These are phyloP conservation scores for Artibeus lituratus DNA, from an alignment of 2,797 vertebrate genomes.

Conservation along the genomic window DNA sequence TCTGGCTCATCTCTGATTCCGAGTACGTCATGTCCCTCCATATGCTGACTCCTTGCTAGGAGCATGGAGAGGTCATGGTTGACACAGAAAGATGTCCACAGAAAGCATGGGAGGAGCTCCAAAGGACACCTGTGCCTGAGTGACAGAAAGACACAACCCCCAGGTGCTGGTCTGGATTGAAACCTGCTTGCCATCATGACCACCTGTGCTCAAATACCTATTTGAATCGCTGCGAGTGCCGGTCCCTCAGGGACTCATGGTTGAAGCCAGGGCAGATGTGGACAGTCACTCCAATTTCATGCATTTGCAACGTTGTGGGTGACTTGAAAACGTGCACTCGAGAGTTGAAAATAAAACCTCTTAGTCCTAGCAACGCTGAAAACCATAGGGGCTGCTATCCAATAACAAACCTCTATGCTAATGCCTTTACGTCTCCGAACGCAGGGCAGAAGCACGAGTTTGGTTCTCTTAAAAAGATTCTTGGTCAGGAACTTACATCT, in stretches of 20 bases:
- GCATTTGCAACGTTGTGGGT: neutral
- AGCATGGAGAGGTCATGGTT: neutral
- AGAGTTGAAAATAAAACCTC: neutral
- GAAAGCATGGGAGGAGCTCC: neutral
- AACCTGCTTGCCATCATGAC: neutral
- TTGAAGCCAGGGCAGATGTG: neutral
- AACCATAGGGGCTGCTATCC: neutral
- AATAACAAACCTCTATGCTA: neutral
- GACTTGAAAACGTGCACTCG: neutral
- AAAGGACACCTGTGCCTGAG: neutral
- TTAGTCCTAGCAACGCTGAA: neutral
- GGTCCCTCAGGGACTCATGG: neutral
- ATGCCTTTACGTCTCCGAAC: neutral
- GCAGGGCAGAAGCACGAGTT: neutral
- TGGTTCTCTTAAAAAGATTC: neutral
- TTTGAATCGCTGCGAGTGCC: conserved; percentile 6
- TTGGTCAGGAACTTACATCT: neutral
- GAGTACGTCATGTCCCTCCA: neutral
- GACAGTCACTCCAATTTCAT: neutral
- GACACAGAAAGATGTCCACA: accelerated
- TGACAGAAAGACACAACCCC: neutral
- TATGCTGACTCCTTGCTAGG: neutral
- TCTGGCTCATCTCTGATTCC: neutral
- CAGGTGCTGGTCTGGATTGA: neutral
- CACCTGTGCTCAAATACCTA: conserved; percentile 21